These are phyloP conservation scores for Cremastobaeus sp. DNA, from an alignment of 2,888 invertebrate species.

Conservation along the genomic window DNA sequence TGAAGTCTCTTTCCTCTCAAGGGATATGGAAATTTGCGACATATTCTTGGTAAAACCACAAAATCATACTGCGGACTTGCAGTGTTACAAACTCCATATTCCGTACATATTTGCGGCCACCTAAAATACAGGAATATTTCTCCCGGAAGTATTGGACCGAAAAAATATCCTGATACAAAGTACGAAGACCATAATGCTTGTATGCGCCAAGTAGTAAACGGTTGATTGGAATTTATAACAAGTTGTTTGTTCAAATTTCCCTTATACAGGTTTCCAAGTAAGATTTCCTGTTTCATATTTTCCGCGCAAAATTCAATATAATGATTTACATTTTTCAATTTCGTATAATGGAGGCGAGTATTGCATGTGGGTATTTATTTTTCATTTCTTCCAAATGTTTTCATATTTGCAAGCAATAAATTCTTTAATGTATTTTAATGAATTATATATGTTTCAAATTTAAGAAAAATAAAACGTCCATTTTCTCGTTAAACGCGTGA, in stretches of 20 bases:
- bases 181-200: not conserved
- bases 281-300: too few species aligned
- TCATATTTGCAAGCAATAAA: too few species aligned
- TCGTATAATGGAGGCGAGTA: too few species aligned
- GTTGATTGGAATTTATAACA: slow-evolving; percentile 11
- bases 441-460: too few species aligned
- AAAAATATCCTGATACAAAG: slow-evolving; percentile 3
- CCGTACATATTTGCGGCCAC: slow-evolving; percentile 18
- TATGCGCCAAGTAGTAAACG: not conserved
- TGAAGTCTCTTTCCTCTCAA: slow-evolving; percentile 21
- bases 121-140: slow-evolving; percentile 1
- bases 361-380: too few species aligned
- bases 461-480: too few species aligned
- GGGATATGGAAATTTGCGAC: slow-evolving; percentile 45
- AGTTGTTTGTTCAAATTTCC: not conserved
- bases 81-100: slow-evolving; percentile 22
- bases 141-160: not conserved
- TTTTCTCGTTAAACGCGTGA: too few species aligned
- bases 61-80: slow-evolving; percentile 30
- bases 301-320: too few species aligned
- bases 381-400: too few species aligned
- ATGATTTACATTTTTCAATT: too few species aligned
- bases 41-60: slow-evolving; percentile 32
- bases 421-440: too few species aligned
- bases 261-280: too few species aligned